These are phyloP conservation scores for Sylvietta virens DNA, from an alignment of 2,113 vertebrate genomes.

Conservation along the genomic window DNA sequence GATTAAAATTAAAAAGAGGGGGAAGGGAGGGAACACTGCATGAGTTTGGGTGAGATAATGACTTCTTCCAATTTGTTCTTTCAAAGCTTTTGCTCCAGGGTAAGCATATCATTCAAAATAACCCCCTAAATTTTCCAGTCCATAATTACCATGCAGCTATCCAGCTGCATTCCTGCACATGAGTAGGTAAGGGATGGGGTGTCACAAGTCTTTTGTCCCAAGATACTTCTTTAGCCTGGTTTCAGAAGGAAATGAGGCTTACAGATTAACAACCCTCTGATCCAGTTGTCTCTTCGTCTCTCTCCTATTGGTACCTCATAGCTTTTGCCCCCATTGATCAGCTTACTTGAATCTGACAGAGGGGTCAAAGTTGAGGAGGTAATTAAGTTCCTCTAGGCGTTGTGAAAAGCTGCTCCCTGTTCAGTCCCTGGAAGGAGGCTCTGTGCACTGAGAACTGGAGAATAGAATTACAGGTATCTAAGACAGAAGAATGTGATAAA, in stretches of 20 bases:
- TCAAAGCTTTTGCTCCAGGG: background rate
- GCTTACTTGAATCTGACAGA: background rate
- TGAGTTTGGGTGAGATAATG: background rate
- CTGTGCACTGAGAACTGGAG: background rate
- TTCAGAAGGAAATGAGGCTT: background rate
- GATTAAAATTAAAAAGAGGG: background rate
- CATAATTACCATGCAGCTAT: background rate
- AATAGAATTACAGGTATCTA: background rate
- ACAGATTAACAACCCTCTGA: background rate
- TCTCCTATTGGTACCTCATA: background rate
- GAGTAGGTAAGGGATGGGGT: background rate
- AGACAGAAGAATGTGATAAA: background rate
- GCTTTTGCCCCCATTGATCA: background rate
- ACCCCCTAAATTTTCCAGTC: background rate
- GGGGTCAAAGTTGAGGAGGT: background rate
- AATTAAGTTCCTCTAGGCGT: background rate
- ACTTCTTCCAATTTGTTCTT: background rate
- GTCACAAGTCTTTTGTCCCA: slow-evolving; percentile 4
- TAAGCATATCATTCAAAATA: background rate
- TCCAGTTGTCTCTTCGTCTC: background rate
- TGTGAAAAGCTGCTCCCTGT: background rate
- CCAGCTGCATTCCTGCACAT: background rate
- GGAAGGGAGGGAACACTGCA: background rate
- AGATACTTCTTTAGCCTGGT: background rate
- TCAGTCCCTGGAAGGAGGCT: background rate